Conservation (phyloP, 2,888 invertebrate genomes). For the Cantharis flavilabris region DNA sequence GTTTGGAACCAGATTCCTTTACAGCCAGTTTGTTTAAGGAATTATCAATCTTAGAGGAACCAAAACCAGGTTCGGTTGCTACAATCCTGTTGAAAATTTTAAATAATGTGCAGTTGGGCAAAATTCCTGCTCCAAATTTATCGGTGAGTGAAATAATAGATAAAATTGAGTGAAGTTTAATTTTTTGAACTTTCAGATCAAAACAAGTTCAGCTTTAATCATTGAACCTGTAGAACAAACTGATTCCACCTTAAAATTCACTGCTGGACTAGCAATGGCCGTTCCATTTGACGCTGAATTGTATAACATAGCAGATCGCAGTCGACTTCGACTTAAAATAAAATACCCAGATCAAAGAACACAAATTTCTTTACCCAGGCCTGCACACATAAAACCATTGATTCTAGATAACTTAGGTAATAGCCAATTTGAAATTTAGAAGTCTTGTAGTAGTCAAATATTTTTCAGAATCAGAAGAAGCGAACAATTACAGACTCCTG, state of each 20-base stretch:
- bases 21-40: conserved; percentile 80
- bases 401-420: conserved; percentile 57
- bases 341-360: conserved; percentile 91
- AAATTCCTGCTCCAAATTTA: conserved; percentile 70
- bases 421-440: conserved; percentile 15
- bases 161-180: background rate
- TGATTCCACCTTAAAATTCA: conserved; percentile 85
- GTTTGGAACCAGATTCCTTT: conserved; percentile 76
- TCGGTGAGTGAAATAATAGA: conserved; percentile 54
- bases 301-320: conserved; percentile 74
- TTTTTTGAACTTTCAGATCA: conserved; percentile 61
- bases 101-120: conserved; percentile 67
- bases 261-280: conserved; percentile 88
- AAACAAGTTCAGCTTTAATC: conserved; percentile 80
- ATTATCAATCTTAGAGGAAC: conserved; percentile 75
- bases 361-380: conserved; percentile 80
- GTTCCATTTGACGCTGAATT: conserved; percentile 88
- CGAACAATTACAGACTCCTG: conserved; percentile 70
- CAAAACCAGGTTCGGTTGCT: conserved; percentile 83
- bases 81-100: conserved; percentile 78
- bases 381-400: conserved; percentile 75
- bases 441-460: background rate
- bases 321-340: conserved; percentile 79
- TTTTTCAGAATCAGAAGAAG: conserved; percentile 58
- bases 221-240: conserved; percentile 82